These are phyloP conservation scores for Gavia stellata DNA, from an alignment of 2,113 vertebrate genomes.

Conservation along the genomic window DNA sequence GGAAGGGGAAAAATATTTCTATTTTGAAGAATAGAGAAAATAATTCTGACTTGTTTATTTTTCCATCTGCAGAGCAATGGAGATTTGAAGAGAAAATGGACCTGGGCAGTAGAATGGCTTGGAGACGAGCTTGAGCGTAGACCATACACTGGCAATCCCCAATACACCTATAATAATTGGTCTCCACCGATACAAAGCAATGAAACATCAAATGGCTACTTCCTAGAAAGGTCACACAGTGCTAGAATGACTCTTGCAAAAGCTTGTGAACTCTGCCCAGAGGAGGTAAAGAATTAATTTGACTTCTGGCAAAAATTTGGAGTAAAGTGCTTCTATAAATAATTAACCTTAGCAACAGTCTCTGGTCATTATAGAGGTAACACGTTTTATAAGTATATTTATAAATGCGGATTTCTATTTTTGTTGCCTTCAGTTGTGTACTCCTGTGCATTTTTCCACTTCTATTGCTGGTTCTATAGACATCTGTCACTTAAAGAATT, in stretches of 20 bases:
- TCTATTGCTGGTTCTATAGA: neutral
- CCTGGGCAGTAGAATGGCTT: constrained; percentile 99
- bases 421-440: neutral
- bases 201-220: constrained; percentile 98
- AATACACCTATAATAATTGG: constrained; percentile 99
- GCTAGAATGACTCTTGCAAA: constrained; percentile 99
- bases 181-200: constrained; percentile 98
- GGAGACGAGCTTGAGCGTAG: constrained; percentile 96
- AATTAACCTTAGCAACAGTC: neutral
- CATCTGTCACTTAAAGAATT: neutral
- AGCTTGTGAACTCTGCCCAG: constrained; percentile 98
- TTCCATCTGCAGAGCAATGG: constrained; percentile 87
- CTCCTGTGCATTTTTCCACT: neutral
- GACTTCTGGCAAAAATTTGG: neutral
- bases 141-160: constrained; percentile 95
- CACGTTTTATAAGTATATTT: neutral
- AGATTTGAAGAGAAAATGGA: constrained; percentile 98
- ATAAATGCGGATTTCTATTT: neutral
- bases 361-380: neutral
- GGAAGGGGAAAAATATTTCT: neutral
- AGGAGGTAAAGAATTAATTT: constrained; percentile 83
- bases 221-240: constrained; percentile 97
- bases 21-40: neutral
- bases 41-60: constrained; percentile 7
- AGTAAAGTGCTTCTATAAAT: neutral